A percentile compares a stretch with the other conserved stretches of the same genome.
Conservation (phyloP, 2,888 invertebrate genomes). For the Tachystola acroxantha region DNA sequence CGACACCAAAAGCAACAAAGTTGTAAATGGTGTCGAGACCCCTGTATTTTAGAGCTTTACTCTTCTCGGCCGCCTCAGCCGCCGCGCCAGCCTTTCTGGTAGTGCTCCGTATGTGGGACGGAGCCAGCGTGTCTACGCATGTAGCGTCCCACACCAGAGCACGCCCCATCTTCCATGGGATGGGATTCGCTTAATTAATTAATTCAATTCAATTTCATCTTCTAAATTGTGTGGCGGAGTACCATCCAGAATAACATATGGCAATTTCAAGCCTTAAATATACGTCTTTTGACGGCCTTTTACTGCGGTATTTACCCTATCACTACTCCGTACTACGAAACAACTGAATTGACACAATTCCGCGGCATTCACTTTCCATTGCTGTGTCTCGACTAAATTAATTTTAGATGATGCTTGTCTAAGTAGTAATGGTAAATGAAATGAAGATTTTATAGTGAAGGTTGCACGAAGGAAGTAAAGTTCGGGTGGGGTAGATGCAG, state of each 20-base stretch:
- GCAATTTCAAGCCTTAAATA: conserved; percentile 5
- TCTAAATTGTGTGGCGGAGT: not conserved
- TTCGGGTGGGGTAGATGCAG: conserved; percentile 4
- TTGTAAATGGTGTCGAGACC: too few relatives aligned
- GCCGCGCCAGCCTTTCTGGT: too few relatives aligned
- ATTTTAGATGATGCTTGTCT: not conserved
- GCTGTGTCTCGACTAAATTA: not conserved
- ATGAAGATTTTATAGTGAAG: not conserved
- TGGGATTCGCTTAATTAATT: too few relatives aligned
- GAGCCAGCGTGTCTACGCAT: too few relatives aligned
- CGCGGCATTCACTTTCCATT: not conserved
- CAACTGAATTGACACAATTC: not conserved
- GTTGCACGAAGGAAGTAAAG: not conserved
- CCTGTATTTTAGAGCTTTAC: too few relatives aligned
- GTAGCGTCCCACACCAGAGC: too few relatives aligned
- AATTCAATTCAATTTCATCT: not conserved
- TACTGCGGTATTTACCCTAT: conserved; percentile 1
- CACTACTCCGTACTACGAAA: not conserved
- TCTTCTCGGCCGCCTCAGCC: too few relatives aligned
- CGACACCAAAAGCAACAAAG: too few relatives aligned
- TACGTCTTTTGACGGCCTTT: conserved; percentile 7
- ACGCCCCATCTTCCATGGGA: too few relatives aligned
- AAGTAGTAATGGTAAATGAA: not conserved
- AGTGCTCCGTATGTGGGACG: too few relatives aligned
- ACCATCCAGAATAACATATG: not conserved